A percentile compares a stretch with the other conserved stretches of the same genome.
Evolutionary conservation across 2,113 vertebrate genomes (phyloP).

Genomic region (Lophius piscatorius): DNA sequence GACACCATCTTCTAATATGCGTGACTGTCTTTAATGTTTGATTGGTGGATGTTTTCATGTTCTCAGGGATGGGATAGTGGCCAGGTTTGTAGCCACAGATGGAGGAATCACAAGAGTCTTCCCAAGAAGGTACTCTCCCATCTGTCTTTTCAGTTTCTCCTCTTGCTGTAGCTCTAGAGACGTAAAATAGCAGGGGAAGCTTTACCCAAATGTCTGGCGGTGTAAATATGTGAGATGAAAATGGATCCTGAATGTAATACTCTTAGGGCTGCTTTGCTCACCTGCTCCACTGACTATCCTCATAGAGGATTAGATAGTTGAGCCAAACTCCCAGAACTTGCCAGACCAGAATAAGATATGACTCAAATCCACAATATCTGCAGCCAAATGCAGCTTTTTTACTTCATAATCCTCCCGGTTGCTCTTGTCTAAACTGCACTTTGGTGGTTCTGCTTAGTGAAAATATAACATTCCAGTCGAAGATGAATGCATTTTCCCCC

Average conservation of each 20-base stretch:
- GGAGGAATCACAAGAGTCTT: constrained; percentile 96
- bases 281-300: constrained; percentile 51
- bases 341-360: constrained; percentile 32
- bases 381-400: constrained; percentile 45
- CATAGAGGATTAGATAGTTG: constrained; percentile 40
- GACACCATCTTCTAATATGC: constrained; percentile 9
- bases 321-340: constrained; percentile 39
- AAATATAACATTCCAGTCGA: constrained; percentile 20
- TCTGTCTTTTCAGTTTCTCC: constrained; percentile 15
- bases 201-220: constrained; percentile 23
- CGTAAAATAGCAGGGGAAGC: not conserved
- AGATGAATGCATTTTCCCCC: constrained; percentile 31
- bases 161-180: not conserved
- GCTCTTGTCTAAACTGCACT: constrained; percentile 23
- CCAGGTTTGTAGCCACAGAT: constrained; percentile 95
- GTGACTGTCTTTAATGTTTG: constrained; percentile 38
- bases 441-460: constrained; percentile 19
- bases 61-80: constrained; percentile 87
- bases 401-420: constrained; percentile 34
- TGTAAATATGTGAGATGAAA: constrained; percentile 56
- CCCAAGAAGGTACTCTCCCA: constrained; percentile 88
- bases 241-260: constrained; percentile 53
- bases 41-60: constrained; percentile 46
- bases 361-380: constrained; percentile 41
- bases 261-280: constrained; percentile 42